Percentiles rank a stretch among this genome's conserved stretches.
These are phyloP conservation scores for Beris morrisii DNA, from an alignment of 2,888 invertebrate species.

Conservation along the genomic window DNA sequence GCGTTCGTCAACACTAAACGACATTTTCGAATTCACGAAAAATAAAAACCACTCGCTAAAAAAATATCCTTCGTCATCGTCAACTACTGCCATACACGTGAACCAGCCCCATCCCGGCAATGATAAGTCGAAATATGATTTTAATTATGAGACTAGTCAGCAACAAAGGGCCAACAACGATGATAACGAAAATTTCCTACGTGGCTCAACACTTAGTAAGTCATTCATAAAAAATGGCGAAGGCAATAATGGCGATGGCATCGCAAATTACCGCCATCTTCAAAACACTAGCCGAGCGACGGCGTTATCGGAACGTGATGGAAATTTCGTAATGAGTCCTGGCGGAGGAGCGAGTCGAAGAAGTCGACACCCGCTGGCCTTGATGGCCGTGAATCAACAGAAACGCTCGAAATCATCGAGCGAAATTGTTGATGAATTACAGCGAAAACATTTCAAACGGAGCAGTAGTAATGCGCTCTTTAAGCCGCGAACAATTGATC, in stretches of 20 bases:
- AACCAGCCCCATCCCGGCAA: neutral
- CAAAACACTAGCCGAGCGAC: slow-evolving; percentile 24
- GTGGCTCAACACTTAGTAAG: slow-evolving; percentile 55
- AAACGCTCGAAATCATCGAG: slow-evolving; percentile 50
- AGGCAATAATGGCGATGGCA: slow-evolving; percentile 1
- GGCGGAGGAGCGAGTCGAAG: slow-evolving; percentile 1
- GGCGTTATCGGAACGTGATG: slow-evolving; percentile 38
- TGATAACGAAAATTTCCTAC: slow-evolving; percentile 49
- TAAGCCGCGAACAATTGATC: slow-evolving; percentile 36
- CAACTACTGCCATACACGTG: slow-evolving; percentile 8
- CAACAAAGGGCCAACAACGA: slow-evolving; percentile 34
- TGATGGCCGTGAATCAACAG: slow-evolving; percentile 43
- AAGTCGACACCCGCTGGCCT: slow-evolving; percentile 18
- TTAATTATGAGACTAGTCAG: slow-evolving; percentile 28
- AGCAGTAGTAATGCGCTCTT: slow-evolving; percentile 30
- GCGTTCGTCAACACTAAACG: slow-evolving; percentile 48
- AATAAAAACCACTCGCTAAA: slow-evolving; percentile 24
- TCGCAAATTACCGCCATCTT: slow-evolving; percentile 1
- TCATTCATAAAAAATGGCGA: slow-evolving; percentile 52
- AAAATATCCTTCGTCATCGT: slow-evolving; percentile 35
- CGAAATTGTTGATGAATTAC: slow-evolving; percentile 50
- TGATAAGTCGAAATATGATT: slow-evolving; percentile 29
- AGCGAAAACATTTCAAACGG: slow-evolving; percentile 34
- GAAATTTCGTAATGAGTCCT: slow-evolving; percentile 23
- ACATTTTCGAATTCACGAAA: slow-evolving; percentile 50